Conservation (phyloP, 2,888 invertebrate species). For the Cerceris rybyensis region DNA sequence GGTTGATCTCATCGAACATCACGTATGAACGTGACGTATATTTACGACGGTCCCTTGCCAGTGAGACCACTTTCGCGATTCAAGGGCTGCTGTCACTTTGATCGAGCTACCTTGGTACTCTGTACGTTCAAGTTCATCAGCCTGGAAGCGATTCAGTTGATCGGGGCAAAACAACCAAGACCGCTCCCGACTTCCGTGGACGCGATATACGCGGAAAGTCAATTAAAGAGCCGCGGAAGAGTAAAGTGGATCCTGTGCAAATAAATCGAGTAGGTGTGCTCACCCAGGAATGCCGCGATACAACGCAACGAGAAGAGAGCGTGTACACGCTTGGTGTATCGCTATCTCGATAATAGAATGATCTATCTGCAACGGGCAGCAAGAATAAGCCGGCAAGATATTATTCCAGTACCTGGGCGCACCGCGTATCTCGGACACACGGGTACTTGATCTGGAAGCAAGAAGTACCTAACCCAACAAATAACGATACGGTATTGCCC, state of each 20-base stretch:
- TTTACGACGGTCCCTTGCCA: constrained; percentile 1
- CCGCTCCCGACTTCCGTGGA: not conserved
- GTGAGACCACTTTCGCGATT: constrained; percentile 24
- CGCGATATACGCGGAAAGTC: constrained; percentile 17
- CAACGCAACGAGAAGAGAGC: not conserved
- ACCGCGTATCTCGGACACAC: constrained; percentile 66
- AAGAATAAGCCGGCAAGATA: constrained; percentile 74
- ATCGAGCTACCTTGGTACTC: constrained; percentile 6
- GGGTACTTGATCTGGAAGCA: constrained; percentile 72
- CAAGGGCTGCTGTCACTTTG: not conserved
- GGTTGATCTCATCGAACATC: constrained; percentile 27
- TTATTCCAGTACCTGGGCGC: constrained; percentile 63
- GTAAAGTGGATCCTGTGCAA: constrained; percentile 15
- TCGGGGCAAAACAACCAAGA: constrained; percentile 9
- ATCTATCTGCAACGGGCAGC: constrained; percentile 71
- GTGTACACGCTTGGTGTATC: constrained; percentile 37
- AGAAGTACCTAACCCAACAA: constrained; percentile 73
- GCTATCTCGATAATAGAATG: constrained; percentile 75
- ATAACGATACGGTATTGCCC: constrained; percentile 76
- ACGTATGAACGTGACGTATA: not conserved
- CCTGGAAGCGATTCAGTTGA: constrained; percentile 29
- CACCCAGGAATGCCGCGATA: constrained; percentile 10
- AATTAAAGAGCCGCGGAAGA: constrained; percentile 27
- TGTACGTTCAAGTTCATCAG: constrained; percentile 26
- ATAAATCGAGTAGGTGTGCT: constrained; percentile 31